Conservation (phyloP, 2,888 invertebrate genomes). For the Agonopterix heracliana region DNA sequence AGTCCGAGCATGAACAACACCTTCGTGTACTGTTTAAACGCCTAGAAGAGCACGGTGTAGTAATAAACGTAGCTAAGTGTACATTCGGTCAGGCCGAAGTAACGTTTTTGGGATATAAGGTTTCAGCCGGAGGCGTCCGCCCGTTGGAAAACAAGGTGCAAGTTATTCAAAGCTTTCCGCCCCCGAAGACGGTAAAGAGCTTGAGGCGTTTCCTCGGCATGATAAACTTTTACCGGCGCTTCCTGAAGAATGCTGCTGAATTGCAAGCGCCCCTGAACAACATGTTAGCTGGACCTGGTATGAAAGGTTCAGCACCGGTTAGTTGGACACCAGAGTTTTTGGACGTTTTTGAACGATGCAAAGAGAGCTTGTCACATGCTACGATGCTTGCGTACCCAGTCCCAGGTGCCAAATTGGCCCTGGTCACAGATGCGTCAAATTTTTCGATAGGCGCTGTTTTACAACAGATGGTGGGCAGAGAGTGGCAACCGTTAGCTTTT, state of each 20-base stretch:
- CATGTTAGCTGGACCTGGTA: background rate
- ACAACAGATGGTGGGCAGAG: constrained; percentile 5
- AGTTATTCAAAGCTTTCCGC: no score
- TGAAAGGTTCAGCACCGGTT: constrained; percentile 2
- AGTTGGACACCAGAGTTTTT: constrained; percentile 1
- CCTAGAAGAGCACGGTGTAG: no score
- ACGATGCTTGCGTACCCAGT: background rate
- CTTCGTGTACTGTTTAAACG: constrained; percentile 14
- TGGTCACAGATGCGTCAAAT: constrained; percentile 11
- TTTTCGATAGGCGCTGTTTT: constrained; percentile 11
- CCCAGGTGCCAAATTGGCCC: background rate
- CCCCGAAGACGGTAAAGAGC: constrained; percentile 9
- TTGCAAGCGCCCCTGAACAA: constrained; percentile 7
- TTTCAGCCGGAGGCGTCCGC: no score
- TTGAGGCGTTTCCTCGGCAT: constrained; percentile 14
- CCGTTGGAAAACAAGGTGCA: no score
- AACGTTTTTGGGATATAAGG: no score
- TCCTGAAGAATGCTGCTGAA: constrained; percentile 10
- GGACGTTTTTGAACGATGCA: constrained; percentile 3
- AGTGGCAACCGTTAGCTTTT: constrained; percentile 16
- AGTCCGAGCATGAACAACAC: constrained; percentile 22
- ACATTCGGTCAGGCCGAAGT: no score
- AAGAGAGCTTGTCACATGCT: background rate
- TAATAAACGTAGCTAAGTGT: no score
- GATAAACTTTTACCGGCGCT: constrained; percentile 13